Conservation (phyloP, 2,113 vertebrate genomes). For the Hipposideros armiger region DNA sequence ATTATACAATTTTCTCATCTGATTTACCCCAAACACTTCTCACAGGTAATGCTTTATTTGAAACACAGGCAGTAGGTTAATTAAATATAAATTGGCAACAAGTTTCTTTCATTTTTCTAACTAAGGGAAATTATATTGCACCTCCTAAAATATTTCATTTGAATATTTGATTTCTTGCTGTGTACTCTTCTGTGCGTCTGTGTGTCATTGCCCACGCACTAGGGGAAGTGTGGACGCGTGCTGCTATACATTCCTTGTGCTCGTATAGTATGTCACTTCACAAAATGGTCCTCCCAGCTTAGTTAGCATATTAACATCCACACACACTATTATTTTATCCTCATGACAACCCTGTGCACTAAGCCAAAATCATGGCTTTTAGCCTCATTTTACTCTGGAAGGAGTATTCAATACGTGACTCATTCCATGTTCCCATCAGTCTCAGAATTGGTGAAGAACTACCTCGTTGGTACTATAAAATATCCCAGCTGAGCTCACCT, state of each 20-base stretch:
- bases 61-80: not conserved
- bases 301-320: not conserved
- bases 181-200: fast-evolving
- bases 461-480: no score
- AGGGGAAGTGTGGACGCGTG: no score
- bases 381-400: not conserved
- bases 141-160: not conserved
- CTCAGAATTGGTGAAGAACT: not conserved
- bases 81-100: not conserved
- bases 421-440: fast-evolving
- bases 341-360: not conserved
- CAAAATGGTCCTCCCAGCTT: not conserved
- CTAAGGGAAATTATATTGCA: not conserved
- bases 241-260: fast-evolving
- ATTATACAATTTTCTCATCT: not conserved
- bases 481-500: not conserved
- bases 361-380: not conserved
- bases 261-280: not conserved
- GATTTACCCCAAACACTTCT: not conserved
- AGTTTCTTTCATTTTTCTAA: not conserved
- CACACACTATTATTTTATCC: not conserved
- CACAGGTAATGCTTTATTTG: not conserved
- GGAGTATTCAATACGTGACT: not conserved
- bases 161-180: not conserved
- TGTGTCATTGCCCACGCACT: fast-evolving